Conservation (phyloP, 1,140 invertebrate species). For the Drosophila nebulosa region DNA sequence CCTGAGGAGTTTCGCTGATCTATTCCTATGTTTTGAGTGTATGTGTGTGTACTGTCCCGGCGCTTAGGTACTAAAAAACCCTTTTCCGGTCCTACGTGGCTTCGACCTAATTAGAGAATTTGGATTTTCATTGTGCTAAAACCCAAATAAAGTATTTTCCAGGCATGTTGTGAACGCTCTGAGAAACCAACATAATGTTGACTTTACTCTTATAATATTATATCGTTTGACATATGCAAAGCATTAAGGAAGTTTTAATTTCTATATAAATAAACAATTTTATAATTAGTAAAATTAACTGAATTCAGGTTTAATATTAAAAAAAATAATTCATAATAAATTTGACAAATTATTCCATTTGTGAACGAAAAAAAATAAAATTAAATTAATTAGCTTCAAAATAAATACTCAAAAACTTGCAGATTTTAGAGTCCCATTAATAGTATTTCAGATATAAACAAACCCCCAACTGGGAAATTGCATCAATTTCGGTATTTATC, state of each 20-base stretch:
- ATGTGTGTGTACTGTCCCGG: conserved; percentile 55
- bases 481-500: too few relatives aligned
- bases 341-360: too few relatives aligned
- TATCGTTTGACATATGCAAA: not conserved
- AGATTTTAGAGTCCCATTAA: too few relatives aligned
- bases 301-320: too few relatives aligned
- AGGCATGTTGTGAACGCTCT: conserved; percentile 43
- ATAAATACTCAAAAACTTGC: too few relatives aligned
- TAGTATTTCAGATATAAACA: too few relatives aligned
- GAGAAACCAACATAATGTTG: conserved; percentile 38
- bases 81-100: conserved; percentile 62
- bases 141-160: conserved; percentile 72
- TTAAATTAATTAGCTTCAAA: too few relatives aligned
- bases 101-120: conserved; percentile 71
- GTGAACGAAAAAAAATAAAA: too few relatives aligned
- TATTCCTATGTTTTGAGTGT: not conserved
- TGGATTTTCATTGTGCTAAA: conserved; percentile 79
- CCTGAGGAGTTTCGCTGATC: conserved; percentile 34
- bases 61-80: conserved; percentile 74
- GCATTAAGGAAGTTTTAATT: not conserved
- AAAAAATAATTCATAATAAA: too few relatives aligned
- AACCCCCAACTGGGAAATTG: too few relatives aligned
- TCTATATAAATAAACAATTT: not conserved
- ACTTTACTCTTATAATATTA: conserved; percentile 30
- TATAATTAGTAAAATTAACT: not conserved